Conservation (phyloP, 2,888 invertebrate genomes). For the Alviniconcha strummeri region DNA sequence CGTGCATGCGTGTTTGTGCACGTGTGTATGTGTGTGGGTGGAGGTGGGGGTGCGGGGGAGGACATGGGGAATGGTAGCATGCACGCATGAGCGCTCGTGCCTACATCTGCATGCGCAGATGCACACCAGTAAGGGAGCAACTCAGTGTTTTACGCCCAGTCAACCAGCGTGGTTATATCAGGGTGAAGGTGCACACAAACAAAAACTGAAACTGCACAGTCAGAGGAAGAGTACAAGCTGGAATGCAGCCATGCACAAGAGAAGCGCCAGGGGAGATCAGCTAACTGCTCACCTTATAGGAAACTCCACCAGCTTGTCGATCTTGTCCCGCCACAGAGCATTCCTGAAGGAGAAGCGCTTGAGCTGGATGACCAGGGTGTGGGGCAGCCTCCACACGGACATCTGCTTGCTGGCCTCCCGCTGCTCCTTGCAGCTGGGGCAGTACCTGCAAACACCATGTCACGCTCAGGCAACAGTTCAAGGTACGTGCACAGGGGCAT, state of each 20-base stretch:
- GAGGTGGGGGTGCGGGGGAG: neutral
- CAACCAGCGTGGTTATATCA: no score
- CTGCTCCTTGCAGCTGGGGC: constrained; percentile 78
- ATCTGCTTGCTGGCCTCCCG: constrained; percentile 79
- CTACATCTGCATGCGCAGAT: neutral
- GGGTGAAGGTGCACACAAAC: neutral
- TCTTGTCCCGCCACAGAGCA: constrained; percentile 76
- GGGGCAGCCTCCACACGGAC: constrained; percentile 78
- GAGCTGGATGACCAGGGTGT: constrained; percentile 78
- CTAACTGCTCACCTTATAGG: constrained; percentile 71
- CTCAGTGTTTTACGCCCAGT: neutral
- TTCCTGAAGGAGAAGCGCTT: constrained; percentile 78
- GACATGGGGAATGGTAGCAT: neutral
- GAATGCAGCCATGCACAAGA: neutral
- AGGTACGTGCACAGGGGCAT: neutral
- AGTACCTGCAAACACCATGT: constrained; percentile 70
- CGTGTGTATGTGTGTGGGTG: neutral
- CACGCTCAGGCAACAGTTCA: neutral
- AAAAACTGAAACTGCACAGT: neutral
- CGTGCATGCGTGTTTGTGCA: neutral
- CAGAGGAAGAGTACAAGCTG: neutral
- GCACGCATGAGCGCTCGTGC: neutral
- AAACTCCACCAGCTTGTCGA: constrained; percentile 77
- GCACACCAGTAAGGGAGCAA: neutral
- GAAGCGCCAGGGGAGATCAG: neutral